Conservation (phyloP, 1,140 invertebrate genomes). For the Onthophagus taurus region DNA sequence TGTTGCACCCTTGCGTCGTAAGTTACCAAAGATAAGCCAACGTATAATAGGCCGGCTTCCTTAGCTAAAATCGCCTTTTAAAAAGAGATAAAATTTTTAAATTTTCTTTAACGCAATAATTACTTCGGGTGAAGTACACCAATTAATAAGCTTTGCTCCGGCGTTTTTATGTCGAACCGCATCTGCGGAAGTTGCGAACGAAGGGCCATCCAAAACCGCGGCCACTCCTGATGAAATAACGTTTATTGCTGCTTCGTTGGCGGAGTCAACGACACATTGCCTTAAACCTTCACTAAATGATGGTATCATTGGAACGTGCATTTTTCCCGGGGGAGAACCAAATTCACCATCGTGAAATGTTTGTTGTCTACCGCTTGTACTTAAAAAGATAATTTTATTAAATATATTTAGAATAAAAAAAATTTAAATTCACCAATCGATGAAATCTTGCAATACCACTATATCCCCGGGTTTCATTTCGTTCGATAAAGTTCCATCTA, state of each 20-base stretch:
- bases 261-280: constrained; percentile 55
- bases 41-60: constrained; percentile 90
- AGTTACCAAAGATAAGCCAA: constrained; percentile 84
- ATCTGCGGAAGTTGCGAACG: constrained; percentile 90
- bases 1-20: constrained; percentile 93
- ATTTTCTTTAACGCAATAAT: not conserved
- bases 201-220: constrained; percentile 87
- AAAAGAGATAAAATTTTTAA: not conserved
- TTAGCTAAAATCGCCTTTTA: constrained; percentile 78
- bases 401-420: not conserved
- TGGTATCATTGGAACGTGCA: constrained; percentile 86
- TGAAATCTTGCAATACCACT: not conserved
- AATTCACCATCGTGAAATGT: constrained; percentile 83
- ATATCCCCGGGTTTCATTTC: constrained; percentile 6
- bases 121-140: constrained; percentile 96
- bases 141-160: constrained; percentile 89
- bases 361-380: constrained; percentile 59
- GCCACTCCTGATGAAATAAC: constrained; percentile 68
- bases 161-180: constrained; percentile 77
- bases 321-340: constrained; percentile 60
- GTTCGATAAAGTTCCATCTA: not conserved
- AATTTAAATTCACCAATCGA: constrained; percentile 1
- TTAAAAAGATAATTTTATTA: constrained; percentile 22
- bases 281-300: constrained; percentile 71
- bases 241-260: constrained; percentile 46